Conservation (phyloP, 2,113 vertebrate genomes). For the Cygnus atratus region DNA sequence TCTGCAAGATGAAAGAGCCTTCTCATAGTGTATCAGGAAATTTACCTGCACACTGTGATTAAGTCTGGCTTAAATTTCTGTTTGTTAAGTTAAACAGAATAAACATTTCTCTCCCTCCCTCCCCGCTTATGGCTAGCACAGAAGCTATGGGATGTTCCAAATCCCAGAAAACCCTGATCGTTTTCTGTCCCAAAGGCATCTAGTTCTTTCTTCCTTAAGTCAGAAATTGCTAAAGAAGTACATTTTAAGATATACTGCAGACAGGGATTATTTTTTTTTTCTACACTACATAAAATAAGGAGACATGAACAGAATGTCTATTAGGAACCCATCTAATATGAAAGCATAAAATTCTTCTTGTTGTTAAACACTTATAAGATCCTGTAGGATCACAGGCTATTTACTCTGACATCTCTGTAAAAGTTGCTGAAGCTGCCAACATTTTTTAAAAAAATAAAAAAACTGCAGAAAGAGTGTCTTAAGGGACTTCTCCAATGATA, state of each 20-base stretch:
- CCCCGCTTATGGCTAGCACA: not conserved
- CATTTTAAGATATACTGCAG: constrained; percentile 25
- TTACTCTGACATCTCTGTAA: constrained; percentile 51
- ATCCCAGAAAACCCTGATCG: not conserved
- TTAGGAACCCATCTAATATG: constrained; percentile 29
- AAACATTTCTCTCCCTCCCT: constrained; percentile 8
- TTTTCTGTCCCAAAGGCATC: not conserved
- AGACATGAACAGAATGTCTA: constrained; percentile 51
- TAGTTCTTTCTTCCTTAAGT: not conserved
- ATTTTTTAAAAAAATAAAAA: not conserved
- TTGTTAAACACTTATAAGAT: constrained; percentile 31
- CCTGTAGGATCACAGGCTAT: constrained; percentile 41
- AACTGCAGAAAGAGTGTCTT: constrained; percentile 10
- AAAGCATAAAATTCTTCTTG: constrained; percentile 31
- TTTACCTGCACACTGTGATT: constrained; percentile 19
- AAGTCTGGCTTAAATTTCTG: constrained; percentile 33
- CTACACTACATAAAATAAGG: constrained; percentile 34
- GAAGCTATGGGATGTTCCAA: not conserved
- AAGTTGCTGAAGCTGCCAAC: constrained; percentile 49
- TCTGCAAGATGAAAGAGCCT: constrained; percentile 55
- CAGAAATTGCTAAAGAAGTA: constrained; percentile 17
- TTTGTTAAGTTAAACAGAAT: constrained; percentile 20
- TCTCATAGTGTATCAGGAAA: constrained; percentile 23
- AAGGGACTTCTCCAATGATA: constrained; percentile 22
- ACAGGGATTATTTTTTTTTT: constrained; percentile 32